These are phyloP conservation scores for Augiades crinisus DNA, from an alignment of 2,888 invertebrate species.

Conservation along the genomic window DNA sequence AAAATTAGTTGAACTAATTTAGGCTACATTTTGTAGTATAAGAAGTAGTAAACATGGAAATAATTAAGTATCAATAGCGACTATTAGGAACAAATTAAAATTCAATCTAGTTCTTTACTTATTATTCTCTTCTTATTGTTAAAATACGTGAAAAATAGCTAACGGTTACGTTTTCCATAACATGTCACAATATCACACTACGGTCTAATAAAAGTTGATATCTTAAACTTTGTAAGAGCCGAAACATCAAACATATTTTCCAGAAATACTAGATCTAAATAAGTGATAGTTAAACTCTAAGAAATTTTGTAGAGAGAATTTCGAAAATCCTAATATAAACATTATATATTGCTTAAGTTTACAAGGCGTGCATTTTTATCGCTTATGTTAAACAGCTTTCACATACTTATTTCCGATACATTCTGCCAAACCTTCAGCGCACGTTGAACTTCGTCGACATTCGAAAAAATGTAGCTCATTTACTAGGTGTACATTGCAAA, in stretches of 20 bases:
- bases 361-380: slow-evolving; percentile 14
- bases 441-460: too few relatives aligned
- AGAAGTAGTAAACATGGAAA: too few relatives aligned
- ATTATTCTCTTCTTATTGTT: too few relatives aligned
- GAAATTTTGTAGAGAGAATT: slow-evolving; percentile 14
- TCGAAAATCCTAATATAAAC: slow-evolving; percentile 4
- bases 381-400: background rate
- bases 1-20: too few relatives aligned
- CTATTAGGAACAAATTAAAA: too few relatives aligned
- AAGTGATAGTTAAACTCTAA: slow-evolving; percentile 7
- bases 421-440: background rate
- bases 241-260: background rate
- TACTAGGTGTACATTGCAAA: too few relatives aligned
- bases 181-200: background rate
- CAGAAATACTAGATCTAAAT: slow-evolving; percentile 3
- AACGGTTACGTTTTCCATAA: background rate
- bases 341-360: slow-evolving; percentile 9
- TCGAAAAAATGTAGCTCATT: too few relatives aligned
- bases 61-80: too few relatives aligned
- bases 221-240: background rate
- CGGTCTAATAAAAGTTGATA: background rate
- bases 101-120: too few relatives aligned
- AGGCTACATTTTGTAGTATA: too few relatives aligned
- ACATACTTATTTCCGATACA: background rate
- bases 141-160: too few relatives aligned